These are phyloP conservation scores for Drosophila obscura DNA, from an alignment of 1,140 invertebrate genomes.

Conservation along the genomic window DNA sequence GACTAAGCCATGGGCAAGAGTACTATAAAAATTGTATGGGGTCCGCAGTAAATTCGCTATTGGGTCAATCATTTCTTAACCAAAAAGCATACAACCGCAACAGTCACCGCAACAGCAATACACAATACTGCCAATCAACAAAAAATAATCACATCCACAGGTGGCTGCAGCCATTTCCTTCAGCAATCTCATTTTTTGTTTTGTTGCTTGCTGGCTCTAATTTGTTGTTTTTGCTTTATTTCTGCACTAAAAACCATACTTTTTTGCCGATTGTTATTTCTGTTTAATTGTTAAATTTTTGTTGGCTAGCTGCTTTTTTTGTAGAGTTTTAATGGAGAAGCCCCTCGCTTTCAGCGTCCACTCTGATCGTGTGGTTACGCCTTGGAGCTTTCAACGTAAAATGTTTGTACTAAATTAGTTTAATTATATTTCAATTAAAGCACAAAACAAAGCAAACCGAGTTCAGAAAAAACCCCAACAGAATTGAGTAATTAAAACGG, in stretches of 20 bases:
- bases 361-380: conserved; percentile 9
- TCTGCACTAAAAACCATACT: conserved; percentile 5
- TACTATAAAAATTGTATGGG: not conserved
- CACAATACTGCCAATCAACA: too few relatives aligned
- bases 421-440: conserved; percentile 39
- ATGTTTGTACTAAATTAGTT: conserved; percentile 28
- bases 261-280: not conserved
- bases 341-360: not conserved
- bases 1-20: too few relatives aligned
- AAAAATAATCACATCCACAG: conserved; percentile 11
- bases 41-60: conserved; percentile 1
- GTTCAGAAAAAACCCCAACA: not conserved
- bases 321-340: not conserved
- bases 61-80: not conserved
- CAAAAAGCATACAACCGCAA: conserved; percentile 15
- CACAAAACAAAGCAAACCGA: not conserved
- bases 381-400: conserved; percentile 8
- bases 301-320: conserved; percentile 26
- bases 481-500: conserved; percentile 39
- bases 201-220: conserved; percentile 55
- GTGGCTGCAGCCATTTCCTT: conserved; percentile 53
- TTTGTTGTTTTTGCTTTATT: conserved; percentile 33
- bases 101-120: conserved; percentile 25
- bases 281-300: conserved; percentile 35
- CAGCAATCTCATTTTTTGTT: conserved; percentile 36